Evolutionary conservation across 2,113 vertebrate species (phyloP), one percentile per base, ranked within the genome.

Genomic region (Antechinus flavipes): DNA sequence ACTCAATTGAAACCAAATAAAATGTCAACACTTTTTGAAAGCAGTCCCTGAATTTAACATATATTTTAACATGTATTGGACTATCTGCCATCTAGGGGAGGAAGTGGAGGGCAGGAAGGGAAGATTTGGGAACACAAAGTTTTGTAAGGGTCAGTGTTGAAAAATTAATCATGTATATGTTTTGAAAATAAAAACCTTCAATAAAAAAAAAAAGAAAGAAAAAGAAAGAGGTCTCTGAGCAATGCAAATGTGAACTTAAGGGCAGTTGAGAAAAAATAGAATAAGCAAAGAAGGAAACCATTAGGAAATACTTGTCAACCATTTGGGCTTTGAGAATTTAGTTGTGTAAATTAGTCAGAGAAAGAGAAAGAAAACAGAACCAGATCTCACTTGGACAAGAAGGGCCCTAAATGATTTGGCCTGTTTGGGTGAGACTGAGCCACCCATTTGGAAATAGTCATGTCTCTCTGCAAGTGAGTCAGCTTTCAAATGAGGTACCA

Each of bases 261-360:
- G 91, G n/a, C 0, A 0, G 19, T 25, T 35, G 23, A 24, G 22
- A 54, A 76, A 24, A 54, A 46, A 35, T 0, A 0, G 52, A 50
- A 22, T 27, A 11, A 46, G 53, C 42, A 9, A 27, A 94, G 24
- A 30, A 68, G 35, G 16, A 46, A 50, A 92, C 49, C 6, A 0
- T 5, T 25, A 49, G n/a, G 90, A 76, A 54, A 47, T 16, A 2
- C 30, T 68, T 23, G 0, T 2, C 90, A 68, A 24, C 14, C 24
- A 91, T 90, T 50, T 53, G 27, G 7, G 19, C n/a, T 53, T 90
- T 42, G 35, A 9, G 54, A 35, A 35, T 49, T 84, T 35, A 47
- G 42, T 61, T 89, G 19, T 26, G 53, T 52, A 56, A 50, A 16
- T 3, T 24, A 93, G 68, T 91, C 23, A 89, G 94, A 89, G 61